A percentile compares a stretch with the other conserved stretches of the same genome.
Conservation (phyloP, 2,888 invertebrate genomes). For the Hydrotaea diabolus region DNA sequence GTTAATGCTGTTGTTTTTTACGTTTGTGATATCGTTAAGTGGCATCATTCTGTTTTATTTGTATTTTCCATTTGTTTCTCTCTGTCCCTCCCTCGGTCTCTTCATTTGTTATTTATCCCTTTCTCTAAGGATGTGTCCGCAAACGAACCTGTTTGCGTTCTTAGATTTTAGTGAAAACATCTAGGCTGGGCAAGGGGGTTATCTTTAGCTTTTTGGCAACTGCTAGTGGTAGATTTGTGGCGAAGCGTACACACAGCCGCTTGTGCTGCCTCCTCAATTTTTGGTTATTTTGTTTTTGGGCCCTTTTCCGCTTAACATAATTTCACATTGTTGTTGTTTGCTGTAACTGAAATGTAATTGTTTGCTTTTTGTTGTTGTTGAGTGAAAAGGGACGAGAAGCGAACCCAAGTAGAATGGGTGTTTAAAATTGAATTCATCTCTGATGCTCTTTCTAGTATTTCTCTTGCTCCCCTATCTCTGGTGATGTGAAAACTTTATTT, state of each 20-base stretch:
- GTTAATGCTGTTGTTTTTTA: constrained; percentile 24
- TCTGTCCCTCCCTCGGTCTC: too few relatives aligned
- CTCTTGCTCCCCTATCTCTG: background rate
- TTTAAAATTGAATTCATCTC: background rate
- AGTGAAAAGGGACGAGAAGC: background rate
- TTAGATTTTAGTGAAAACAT: background rate
- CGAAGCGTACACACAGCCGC: background rate
- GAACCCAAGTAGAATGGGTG: background rate
- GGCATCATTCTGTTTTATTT: constrained; percentile 42
- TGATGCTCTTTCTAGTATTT: background rate
- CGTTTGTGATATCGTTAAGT: constrained; percentile 35
- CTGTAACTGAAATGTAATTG: constrained; percentile 52
- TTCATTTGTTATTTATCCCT: constrained; percentile 22
- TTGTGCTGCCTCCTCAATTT: background rate
- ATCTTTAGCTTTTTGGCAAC: constrained; percentile 5
- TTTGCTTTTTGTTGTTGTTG: constrained; percentile 4
- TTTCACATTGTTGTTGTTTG: constrained; percentile 54
- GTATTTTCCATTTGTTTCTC: constrained; percentile 36
- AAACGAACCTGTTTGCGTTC: background rate
- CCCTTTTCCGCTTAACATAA: constrained; percentile 46
- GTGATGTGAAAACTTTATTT: constrained; percentile 37
- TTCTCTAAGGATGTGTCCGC: constrained; percentile 14
- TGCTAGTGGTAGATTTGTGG: background rate
- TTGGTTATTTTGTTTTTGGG: constrained; percentile 27
- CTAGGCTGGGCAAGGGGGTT: background rate